Conservation (phyloP, 2,888 invertebrate genomes). For the Platycnemis pennipes region DNA sequence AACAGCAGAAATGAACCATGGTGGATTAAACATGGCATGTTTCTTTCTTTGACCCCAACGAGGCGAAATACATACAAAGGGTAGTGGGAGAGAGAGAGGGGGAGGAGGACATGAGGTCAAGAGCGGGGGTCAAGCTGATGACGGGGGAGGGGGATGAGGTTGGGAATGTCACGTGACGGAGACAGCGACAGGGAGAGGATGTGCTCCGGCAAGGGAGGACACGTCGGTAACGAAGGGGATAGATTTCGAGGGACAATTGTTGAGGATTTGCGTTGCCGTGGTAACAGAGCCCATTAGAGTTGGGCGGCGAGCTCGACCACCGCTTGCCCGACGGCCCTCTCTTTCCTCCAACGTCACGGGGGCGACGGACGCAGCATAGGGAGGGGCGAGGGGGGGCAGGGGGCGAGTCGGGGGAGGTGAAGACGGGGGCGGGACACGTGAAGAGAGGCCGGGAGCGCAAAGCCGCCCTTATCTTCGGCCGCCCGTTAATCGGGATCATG, state of each 20-base stretch:
- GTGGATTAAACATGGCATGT: background rate
- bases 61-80: background rate
- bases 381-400: background rate
- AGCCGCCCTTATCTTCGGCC: background rate
- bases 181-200: background rate
- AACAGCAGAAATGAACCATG: background rate
- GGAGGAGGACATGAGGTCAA: background rate
- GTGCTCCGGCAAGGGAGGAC: background rate
- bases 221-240: conserved; percentile 13
- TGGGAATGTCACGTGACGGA: background rate
- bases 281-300: background rate
- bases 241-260: background rate
- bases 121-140: background rate
- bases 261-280: conserved; percentile 13
- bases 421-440: background rate
- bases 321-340: background rate
- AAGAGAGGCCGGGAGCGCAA: background rate
- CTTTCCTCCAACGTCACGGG: too few relatives aligned
- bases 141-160: background rate
- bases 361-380: background rate
- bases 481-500: conserved; percentile 19
- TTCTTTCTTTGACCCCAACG: background rate
- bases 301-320: background rate
- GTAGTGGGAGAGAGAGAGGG: background rate
- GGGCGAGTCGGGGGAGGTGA: background rate